Percentiles rank a stretch among this genome's conserved stretches.
phyloP scores from a whole-genome alignment of 2,797 vertebrate species.

The Heteromormyrus szaboi region DNA sequence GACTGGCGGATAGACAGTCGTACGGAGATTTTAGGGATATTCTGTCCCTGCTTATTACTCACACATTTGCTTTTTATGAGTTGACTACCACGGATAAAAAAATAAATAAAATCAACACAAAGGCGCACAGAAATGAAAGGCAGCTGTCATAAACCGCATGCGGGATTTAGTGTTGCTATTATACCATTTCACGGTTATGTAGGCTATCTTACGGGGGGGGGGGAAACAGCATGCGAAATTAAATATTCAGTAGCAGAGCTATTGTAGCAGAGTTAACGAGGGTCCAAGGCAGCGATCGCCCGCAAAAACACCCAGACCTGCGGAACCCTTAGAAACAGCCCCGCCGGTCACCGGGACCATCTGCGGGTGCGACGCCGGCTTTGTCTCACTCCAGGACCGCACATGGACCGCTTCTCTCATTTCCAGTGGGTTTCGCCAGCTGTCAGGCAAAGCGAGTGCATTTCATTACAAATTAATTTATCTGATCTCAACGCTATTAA shows the following conservation, averaged over 20 bases:
- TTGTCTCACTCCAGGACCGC: conserved; percentile 83
- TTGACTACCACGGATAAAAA: neutral
- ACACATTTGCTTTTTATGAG: neutral
- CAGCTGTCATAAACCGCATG: neutral
- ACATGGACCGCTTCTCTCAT: conserved; percentile 68
- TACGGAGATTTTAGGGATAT: conserved; percentile 1
- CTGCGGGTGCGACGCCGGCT: conserved; percentile 38
- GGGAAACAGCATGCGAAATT: neutral
- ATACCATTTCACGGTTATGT: conserved; percentile 3
- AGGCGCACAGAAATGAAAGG: neutral
- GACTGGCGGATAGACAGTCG: neutral
- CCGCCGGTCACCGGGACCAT: neutral
- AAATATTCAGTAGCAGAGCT: conserved; percentile 1
- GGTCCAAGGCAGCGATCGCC: neutral
- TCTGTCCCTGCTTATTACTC: neutral
- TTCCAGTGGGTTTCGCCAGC: conserved; percentile 71
- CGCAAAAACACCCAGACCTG: neutral
- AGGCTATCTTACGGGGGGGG: neutral
- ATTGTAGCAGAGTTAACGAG: neutral
- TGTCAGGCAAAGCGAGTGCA: conserved; percentile 76
- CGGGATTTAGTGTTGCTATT: neutral
- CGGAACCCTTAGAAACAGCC: neutral
- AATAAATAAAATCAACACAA: neutral
- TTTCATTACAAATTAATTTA: conserved; percentile 82
- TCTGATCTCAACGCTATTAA: conserved; percentile 75